phyloP scores from a whole-genome alignment of 2,797 vertebrate genomes.

The Sebastes hubbsi region DNA sequence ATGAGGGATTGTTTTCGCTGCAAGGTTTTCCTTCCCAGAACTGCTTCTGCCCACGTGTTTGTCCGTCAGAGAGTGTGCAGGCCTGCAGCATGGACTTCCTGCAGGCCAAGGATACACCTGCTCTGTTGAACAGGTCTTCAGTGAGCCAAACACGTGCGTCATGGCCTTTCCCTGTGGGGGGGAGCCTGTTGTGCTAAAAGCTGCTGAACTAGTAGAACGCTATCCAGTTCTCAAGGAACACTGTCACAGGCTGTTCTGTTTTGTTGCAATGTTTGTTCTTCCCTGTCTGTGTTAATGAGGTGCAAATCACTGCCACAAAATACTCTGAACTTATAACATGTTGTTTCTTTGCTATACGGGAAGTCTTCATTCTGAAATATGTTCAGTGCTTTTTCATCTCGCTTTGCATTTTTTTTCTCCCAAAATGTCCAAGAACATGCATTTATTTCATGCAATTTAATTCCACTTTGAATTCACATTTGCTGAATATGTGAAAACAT shows the following conservation, averaged over 20 bases:
- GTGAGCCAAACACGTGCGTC: conserved; percentile 21
- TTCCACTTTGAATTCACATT: background rate
- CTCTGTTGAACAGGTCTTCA: conserved; percentile 46
- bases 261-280: conserved; percentile 6
- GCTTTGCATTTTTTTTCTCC: background rate
- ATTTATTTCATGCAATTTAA: background rate
- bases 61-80: conserved; percentile 31
- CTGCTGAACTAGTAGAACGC: conserved; percentile 61
- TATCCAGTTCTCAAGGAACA: conserved; percentile 4
- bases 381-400: background rate
- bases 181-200: conserved; percentile 48
- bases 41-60: conserved; percentile 39
- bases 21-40: conserved; percentile 39
- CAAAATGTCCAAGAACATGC: background rate
- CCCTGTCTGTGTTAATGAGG: background rate
- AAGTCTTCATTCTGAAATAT: background rate
- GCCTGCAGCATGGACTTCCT: conserved; percentile 59
- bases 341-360: background rate
- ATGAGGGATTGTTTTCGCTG: conserved; percentile 26
- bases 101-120: conserved; percentile 77
- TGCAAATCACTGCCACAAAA: background rate
- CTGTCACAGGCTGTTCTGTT: background rate
- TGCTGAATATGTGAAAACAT: background rate
- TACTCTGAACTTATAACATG: background rate
- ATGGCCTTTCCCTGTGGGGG: background rate